Conservation (phyloP, 1,140 invertebrate genomes). For the Camponotus vicinus region DNA sequence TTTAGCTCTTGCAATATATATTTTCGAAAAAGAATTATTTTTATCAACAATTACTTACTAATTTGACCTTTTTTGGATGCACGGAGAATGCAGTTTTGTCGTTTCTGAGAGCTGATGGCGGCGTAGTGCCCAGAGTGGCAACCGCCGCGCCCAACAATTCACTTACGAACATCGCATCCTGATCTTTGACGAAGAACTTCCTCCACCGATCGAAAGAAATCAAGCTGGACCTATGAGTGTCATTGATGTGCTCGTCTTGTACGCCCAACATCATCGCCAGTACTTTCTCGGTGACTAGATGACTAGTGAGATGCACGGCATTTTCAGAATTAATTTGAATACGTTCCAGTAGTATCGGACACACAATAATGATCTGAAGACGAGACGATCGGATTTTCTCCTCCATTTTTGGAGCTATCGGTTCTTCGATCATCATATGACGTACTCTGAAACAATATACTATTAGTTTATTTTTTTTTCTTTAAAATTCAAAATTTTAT, state of each 20-base stretch:
- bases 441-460: conserved; percentile 88
- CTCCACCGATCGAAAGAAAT: conserved; percentile 92
- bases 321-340: conserved; percentile 87
- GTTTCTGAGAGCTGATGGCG: conserved; percentile 84
- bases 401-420: conserved; percentile 87
- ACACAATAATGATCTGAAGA: conserved; percentile 92
- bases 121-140: conserved; percentile 90
- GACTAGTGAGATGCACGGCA: conserved; percentile 87
- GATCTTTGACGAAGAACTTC: conserved; percentile 91
- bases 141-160: conserved; percentile 92
- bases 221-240: conserved; percentile 88
- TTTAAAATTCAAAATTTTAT: neutral
- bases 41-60: conserved; percentile 86
- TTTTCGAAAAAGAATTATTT: neutral
- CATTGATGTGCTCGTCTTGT: conserved; percentile 88
- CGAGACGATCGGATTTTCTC: conserved; percentile 89
- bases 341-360: conserved; percentile 90
- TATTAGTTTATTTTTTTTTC: neutral
- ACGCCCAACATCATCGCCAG: conserved; percentile 93
- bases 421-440: conserved; percentile 91
- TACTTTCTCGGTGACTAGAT: conserved; percentile 90
- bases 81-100: conserved; percentile 91
- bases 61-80: conserved; percentile 93
- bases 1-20: neutral
- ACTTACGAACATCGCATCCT: conserved; percentile 93